These are phyloP conservation scores for Hetaerina americana DNA, from an alignment of 1,140 invertebrate genomes.

Conservation along the genomic window DNA sequence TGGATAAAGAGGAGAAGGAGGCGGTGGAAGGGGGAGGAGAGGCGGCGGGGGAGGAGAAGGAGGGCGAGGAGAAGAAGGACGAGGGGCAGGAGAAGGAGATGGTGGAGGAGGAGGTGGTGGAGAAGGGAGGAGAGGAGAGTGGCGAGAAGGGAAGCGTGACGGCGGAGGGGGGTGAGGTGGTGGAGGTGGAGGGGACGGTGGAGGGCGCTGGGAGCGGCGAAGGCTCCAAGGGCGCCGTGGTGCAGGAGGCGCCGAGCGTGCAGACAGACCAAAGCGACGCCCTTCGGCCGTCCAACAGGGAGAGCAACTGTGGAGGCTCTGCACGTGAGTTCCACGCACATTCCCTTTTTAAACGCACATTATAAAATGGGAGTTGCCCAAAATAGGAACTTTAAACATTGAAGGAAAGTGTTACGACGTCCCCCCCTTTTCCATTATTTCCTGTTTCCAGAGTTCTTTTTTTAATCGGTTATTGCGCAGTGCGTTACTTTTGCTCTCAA, in stretches of 20 bases:
- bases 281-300: too few relatives aligned
- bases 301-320: background rate
- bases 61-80: background rate
- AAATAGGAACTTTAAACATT: too few relatives aligned
- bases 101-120: conserved; percentile 13
- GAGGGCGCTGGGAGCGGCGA: conserved; percentile 17
- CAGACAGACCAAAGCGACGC: background rate
- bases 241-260: conserved; percentile 20
- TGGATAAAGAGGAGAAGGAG: background rate
- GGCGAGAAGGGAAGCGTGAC: background rate
- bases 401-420: too few relatives aligned
- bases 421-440: too few relatives aligned
- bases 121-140: background rate
- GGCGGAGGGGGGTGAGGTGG: background rate
- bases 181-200: conserved; percentile 11
- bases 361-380: too few relatives aligned
- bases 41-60: background rate
- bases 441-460: too few relatives aligned
- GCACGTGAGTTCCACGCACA: background rate
- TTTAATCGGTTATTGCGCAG: too few relatives aligned
- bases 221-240: conserved; percentile 29
- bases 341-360: too few relatives aligned
- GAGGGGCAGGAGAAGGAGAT: conserved; percentile 21
- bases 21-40: background rate
- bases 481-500: too few relatives aligned